Evolutionary conservation across 92 coral and sea anemone genomes (phyloP).

Genomic region (Phenganax marumi): DNA sequence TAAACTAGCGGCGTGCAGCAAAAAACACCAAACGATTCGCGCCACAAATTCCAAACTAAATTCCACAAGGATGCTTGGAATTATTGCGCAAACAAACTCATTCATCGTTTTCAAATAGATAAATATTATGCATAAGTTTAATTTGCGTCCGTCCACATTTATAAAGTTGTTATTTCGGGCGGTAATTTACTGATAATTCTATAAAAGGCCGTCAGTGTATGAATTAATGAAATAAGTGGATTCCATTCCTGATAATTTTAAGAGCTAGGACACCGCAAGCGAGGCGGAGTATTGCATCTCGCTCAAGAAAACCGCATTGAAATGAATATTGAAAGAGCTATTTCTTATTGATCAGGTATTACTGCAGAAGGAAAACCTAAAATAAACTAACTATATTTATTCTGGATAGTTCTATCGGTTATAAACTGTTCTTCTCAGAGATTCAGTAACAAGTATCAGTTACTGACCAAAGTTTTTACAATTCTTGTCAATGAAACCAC

Average conservation of each 20-base stretch:
- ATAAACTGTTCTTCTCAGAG: too few species aligned
- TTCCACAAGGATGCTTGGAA: background rate
- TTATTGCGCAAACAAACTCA: background rate
- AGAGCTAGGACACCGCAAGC: constrained; percentile 1
- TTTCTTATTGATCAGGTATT: background rate
- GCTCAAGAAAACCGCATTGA: constrained; percentile 6
- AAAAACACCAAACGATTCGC: background rate
- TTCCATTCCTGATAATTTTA: background rate
- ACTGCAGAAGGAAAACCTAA: background rate
- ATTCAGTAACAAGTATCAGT: too few species aligned
- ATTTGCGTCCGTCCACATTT: background rate
- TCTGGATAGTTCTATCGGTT: too few species aligned
- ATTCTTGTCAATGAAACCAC: too few species aligned
- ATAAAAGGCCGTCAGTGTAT: constrained; percentile 5
- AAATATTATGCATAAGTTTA: background rate
- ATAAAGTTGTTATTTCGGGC: background rate
- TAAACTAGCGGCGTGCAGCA: background rate
- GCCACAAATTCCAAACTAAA: background rate
- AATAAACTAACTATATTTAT: background rate
- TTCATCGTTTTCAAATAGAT: background rate
- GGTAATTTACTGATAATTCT: background rate
- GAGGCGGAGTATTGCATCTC: background rate
- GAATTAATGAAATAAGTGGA: constrained; percentile 21
- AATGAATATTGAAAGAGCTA: background rate
- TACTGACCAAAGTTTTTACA: too few species aligned